phyloP scores from a whole-genome alignment of 2,113 vertebrate species.

The Mesoclemmys tuberculata region DNA sequence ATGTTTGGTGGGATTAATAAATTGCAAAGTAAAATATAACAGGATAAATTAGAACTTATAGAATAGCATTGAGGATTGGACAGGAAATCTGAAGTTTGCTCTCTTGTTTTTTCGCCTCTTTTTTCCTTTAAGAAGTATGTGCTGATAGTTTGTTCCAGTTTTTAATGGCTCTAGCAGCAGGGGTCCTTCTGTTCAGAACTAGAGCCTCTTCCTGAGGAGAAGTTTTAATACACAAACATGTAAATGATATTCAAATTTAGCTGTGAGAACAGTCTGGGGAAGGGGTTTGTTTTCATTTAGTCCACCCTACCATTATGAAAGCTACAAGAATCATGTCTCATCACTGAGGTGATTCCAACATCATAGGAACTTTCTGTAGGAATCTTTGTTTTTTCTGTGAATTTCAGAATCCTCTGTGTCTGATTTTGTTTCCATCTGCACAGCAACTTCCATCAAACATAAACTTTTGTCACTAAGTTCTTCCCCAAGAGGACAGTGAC shows the following conservation, averaged over 20 bases:
- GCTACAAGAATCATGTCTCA: rapidly evolving
- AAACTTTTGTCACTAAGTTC: not conserved
- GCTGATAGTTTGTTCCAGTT: rapidly evolving
- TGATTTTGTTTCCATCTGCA: not conserved
- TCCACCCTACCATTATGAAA: not conserved
- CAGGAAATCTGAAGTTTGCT: not conserved
- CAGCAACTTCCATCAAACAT: not conserved
- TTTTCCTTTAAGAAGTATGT: not conserved
- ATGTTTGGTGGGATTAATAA: not conserved
- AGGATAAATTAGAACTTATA: not conserved
- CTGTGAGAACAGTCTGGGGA: not conserved
- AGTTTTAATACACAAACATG: not conserved
- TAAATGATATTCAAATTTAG: not conserved
- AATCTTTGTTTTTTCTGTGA: not conserved
- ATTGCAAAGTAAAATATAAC: not conserved
- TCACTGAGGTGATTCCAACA: not conserved
- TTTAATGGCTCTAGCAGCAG: not conserved
- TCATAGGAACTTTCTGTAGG: not conserved
- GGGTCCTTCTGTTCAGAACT: not conserved
- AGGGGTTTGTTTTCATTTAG: rapidly evolving
- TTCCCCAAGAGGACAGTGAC: not conserved
- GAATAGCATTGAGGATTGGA: not conserved
- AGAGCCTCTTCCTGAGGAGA: rapidly evolving
- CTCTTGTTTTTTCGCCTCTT: not conserved
- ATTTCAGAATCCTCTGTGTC: not conserved